Evolutionary conservation across 2,113 vertebrate genomes (phyloP), one percentile per base, ranked within the genome.

Genomic region (Bothrops jararaca): DNA sequence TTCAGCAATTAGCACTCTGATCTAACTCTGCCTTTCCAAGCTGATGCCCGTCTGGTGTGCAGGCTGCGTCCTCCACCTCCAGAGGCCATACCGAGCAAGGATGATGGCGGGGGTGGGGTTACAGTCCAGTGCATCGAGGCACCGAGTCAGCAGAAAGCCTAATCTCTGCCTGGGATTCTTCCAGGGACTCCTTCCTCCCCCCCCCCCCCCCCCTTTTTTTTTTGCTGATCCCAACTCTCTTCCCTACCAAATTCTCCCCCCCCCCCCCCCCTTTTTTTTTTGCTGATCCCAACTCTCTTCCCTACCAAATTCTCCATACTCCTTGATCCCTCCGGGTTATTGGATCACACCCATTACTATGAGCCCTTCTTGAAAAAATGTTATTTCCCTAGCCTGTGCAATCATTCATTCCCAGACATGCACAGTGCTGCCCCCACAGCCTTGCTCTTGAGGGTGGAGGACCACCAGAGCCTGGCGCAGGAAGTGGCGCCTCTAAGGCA

Each of bases 401-500:
- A 10, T 86, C 42, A 42, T 90, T 52, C 4, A 0, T 34, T 42
- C 53, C 86, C 50, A 15, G 26, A 52, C 39, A 48, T 23, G 9
- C 42, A 42, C 26, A 10, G 48, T 53, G 23, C 91, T 88, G 86
- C 48, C 91, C 86, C 91, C 91, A 85, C 88, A 89, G 54, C 29
- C 34, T 92, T 45, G 69, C 53, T 85, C n/a, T 52, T 5, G 3
- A 52, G 74, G 88, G 88, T 52, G 88, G 69, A 80, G 88, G 92
- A 60, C 74, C 92, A 53, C n/a, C 88, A 60, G 45, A 50, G 88
- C 88, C 92, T 34, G 13, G 54, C 26, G 12, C 88, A 90, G 88
- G 88, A 90, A 92, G 54, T 92, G 45, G 89, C 4, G 92, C 88
- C 88, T 92, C 88, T 86, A 34, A 85, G 74, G n/a, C 88, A 92